Conservation (phyloP, 2,888 invertebrate genomes). For the Pegoplata infirma region DNA sequence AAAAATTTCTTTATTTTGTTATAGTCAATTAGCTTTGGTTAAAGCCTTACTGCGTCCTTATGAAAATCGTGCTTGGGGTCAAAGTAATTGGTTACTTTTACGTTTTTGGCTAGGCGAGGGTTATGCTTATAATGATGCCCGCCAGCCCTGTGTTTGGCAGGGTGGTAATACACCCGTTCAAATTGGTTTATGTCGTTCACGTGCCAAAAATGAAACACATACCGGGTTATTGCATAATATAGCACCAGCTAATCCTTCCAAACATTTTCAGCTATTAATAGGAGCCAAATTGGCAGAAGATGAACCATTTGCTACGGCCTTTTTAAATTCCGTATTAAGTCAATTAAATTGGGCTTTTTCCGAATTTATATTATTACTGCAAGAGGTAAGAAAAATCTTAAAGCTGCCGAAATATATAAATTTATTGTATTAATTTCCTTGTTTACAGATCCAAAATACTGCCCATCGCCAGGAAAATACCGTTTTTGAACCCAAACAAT, state of each 20-base stretch:
- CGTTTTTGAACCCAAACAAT: slow-evolving; percentile 86
- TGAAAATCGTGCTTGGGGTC: slow-evolving; percentile 90
- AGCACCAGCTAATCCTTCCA: slow-evolving; percentile 77
- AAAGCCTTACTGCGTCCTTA: slow-evolving; percentile 86
- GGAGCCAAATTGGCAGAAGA: slow-evolving; percentile 82
- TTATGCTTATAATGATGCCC: slow-evolving; percentile 85
- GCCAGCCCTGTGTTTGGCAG: slow-evolving; percentile 80
- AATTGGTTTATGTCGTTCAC: slow-evolving; percentile 74
- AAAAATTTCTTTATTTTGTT: slow-evolving; percentile 7
- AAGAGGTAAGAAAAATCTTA: slow-evolving; percentile 81
- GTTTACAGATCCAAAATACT: slow-evolving; percentile 82
- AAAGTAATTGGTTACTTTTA: slow-evolving; percentile 90
- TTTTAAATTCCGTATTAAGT: slow-evolving; percentile 87
- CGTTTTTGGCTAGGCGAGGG: slow-evolving; percentile 92
- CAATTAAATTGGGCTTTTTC: slow-evolving; percentile 94
- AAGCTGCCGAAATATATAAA: neutral
- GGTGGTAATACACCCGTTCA: slow-evolving; percentile 76
- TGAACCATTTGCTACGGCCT: slow-evolving; percentile 83
- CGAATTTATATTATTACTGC: slow-evolving; percentile 90
- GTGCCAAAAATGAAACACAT: slow-evolving; percentile 76
- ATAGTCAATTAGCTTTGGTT: slow-evolving; percentile 82
- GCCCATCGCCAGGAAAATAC: slow-evolving; percentile 79
- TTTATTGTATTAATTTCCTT: neutral
- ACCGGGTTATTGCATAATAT: slow-evolving; percentile 77
- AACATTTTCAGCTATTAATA: slow-evolving; percentile 80